Conservation (phyloP, 2,888 invertebrate species). For the Psococerastis gibbosa region DNA sequence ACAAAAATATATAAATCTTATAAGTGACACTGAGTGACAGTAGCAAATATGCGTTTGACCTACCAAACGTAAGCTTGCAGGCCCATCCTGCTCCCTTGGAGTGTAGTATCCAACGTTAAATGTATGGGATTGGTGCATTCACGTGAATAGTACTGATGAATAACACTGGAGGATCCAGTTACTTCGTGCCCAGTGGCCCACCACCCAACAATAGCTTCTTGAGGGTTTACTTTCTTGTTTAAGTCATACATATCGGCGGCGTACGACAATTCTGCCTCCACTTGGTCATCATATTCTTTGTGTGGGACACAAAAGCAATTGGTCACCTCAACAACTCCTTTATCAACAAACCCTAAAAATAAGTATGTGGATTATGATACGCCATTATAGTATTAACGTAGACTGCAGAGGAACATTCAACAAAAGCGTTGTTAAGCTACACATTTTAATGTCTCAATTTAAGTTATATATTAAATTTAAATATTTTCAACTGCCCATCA, state of each 20-base stretch:
- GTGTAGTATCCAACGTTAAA: slow-evolving; percentile 83
- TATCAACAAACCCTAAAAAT: slow-evolving; percentile 59
- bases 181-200: slow-evolving; percentile 97
- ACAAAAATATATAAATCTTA: too few relatives aligned
- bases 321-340: slow-evolving; percentile 88
- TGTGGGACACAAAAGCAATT: slow-evolving; percentile 99
- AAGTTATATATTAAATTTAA: too few relatives aligned
- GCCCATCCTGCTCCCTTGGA: slow-evolving; percentile 76
- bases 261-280: slow-evolving; percentile 94
- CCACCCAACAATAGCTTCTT: slow-evolving; percentile 93
- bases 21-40: too few relatives aligned
- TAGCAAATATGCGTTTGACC: too few relatives aligned
- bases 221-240: slow-evolving; percentile 74
- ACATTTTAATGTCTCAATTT: too few relatives aligned
- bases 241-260: slow-evolving; percentile 90
- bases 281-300: slow-evolving; percentile 86
- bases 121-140: slow-evolving; percentile 91
- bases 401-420: too few relatives aligned
- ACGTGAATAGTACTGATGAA: slow-evolving; percentile 91
- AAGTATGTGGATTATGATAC: too few relatives aligned
- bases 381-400: too few relatives aligned
- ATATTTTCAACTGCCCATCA: too few relatives aligned
- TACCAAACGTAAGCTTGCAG: slow-evolving; percentile 77
- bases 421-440: too few relatives aligned
- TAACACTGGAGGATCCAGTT: slow-evolving; percentile 90